Evolutionary conservation across 2,797 vertebrate species (phyloP).

Genomic region (Euphonia xanthogaster): DNA sequence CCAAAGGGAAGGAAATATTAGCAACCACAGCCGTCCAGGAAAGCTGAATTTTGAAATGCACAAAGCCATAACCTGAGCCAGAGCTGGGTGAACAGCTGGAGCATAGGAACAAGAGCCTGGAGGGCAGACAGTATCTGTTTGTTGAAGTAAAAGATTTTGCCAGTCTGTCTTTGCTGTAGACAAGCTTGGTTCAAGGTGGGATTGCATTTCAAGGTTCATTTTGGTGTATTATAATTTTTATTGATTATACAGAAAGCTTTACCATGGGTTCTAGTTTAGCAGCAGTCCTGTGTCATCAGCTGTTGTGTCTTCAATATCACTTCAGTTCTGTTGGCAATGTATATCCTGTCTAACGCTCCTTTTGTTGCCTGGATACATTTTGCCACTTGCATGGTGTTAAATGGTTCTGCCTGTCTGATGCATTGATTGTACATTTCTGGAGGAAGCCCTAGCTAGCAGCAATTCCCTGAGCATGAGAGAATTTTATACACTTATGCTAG

Average conservation of each 20-base stretch:
- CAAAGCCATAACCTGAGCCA: background rate
- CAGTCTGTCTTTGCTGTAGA: background rate
- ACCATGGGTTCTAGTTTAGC: background rate
- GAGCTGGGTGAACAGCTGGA: background rate
- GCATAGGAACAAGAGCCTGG: background rate
- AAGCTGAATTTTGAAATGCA: background rate
- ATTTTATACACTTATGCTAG: background rate
- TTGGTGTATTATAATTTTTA: background rate
- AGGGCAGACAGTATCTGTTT: background rate
- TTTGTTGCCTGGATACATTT: conserved; percentile 40
- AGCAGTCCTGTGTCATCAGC: background rate
- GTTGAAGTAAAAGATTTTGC: background rate
- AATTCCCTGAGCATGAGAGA: background rate
- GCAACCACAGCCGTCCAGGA: background rate
- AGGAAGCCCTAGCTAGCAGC: background rate
- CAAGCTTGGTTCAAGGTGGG: background rate
- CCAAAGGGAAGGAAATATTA: background rate
- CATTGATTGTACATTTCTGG: background rate
- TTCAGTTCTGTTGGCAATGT: background rate
- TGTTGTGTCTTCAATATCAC: background rate
- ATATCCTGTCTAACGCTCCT: background rate
- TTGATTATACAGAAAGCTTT: background rate
- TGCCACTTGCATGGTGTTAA: background rate
- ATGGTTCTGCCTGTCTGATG: background rate
- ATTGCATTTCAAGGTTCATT: background rate